These are phyloP conservation scores for Porites lobata DNA, from an alignment of 92 coral and sea anemone species.

Conservation along the genomic window DNA sequence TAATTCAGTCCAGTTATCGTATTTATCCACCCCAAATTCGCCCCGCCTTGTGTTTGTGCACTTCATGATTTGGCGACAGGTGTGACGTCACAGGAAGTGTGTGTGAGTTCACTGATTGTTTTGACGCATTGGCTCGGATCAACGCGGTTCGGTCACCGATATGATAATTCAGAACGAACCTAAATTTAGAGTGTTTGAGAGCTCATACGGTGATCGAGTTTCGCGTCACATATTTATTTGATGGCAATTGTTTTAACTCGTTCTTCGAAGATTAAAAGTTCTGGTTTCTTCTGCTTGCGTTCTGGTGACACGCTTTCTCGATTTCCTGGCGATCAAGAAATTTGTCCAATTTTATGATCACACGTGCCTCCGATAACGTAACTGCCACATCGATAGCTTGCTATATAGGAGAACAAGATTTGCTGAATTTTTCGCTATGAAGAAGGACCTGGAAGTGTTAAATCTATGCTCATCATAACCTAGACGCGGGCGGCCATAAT, in stretches of 20 bases:
- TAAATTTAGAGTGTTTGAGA: slow-evolving; percentile 86
- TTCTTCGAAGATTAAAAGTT: slow-evolving; percentile 24
- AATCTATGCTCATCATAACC: neutral
- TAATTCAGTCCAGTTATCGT: slow-evolving; percentile 12
- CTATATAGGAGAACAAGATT: slow-evolving; percentile 2
- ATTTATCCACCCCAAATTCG: slow-evolving; percentile 15
- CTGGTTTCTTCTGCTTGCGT: slow-evolving; percentile 1
- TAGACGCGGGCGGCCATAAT: neutral
- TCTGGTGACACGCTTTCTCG: slow-evolving; percentile 29
- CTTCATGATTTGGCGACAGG: slow-evolving; percentile 30
- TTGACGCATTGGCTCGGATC: slow-evolving; percentile 74
- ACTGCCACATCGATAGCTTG: slow-evolving; percentile 51
- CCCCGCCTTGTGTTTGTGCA: slow-evolving; percentile 39
- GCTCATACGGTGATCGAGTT: slow-evolving; percentile 74
- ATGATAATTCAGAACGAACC: slow-evolving; percentile 86
- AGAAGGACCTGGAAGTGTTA: slow-evolving; percentile 22
- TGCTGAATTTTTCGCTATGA: slow-evolving; percentile 10
- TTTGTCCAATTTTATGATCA: slow-evolving; percentile 30
- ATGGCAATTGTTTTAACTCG: slow-evolving; percentile 68
- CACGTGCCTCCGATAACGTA: slow-evolving; percentile 74
- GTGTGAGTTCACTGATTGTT: slow-evolving; percentile 91
- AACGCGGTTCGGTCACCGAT: slow-evolving; percentile 59
- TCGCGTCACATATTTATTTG: slow-evolving; percentile 80
- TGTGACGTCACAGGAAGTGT: slow-evolving; percentile 92
- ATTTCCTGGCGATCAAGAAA: slow-evolving; percentile 27